Evolutionary conservation across 1,140 invertebrate species (phyloP).

Genomic region (Chironomus striatipennis): DNA sequence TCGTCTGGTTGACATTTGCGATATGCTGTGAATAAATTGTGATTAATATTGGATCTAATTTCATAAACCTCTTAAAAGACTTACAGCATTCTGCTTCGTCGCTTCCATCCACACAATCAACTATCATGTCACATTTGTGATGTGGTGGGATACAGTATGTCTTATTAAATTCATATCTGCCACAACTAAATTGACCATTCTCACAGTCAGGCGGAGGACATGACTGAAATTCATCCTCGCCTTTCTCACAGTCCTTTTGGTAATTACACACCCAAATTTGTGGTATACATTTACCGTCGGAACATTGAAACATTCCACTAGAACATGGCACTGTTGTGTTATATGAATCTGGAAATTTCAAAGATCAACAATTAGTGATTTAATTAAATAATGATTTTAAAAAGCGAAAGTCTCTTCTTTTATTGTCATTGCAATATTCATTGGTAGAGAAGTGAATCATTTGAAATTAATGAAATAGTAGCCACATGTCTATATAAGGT

Average conservation of each 20-base stretch:
- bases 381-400: too few relatives aligned
- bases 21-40: slow-evolving; percentile 57
- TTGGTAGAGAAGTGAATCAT: neutral
- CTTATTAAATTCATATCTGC: slow-evolving; percentile 87
- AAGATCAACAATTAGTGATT: neutral
- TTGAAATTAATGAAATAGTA: neutral
- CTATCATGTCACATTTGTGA: slow-evolving; percentile 83
- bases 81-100: slow-evolving; percentile 91
- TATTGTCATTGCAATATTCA: neutral
- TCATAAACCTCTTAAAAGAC: slow-evolving; percentile 41
- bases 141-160: slow-evolving; percentile 87
- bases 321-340: slow-evolving; percentile 43
- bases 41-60: slow-evolving; percentile 19
- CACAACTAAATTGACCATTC: slow-evolving; percentile 72
- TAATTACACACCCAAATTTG: slow-evolving; percentile 79
- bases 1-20: slow-evolving; percentile 76
- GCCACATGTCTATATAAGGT: neutral
- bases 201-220: slow-evolving; percentile 86
- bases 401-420: too few relatives aligned
- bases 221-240: slow-evolving; percentile 80
- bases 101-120: slow-evolving; percentile 89
- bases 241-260: slow-evolving; percentile 79
- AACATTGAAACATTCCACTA: slow-evolving; percentile 67
- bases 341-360: neutral
- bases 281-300: slow-evolving; percentile 80